Percentiles rank a stretch among this genome's conserved stretches.
These are phyloP conservation scores for Habrosyne pyritoides DNA, from an alignment of 2,888 invertebrate species.

Conservation along the genomic window DNA sequence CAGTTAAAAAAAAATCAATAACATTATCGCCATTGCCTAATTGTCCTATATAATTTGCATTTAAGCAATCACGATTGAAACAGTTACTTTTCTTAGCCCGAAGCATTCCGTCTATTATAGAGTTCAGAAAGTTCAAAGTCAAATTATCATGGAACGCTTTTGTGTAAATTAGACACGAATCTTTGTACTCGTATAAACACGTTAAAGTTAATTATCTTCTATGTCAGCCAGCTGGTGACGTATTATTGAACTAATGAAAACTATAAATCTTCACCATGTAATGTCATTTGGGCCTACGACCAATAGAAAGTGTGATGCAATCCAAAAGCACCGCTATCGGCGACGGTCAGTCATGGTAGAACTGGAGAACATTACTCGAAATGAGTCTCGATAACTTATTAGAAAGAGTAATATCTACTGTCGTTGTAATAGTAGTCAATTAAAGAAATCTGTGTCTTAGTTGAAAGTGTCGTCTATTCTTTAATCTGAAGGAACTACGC, in stretches of 20 bases:
- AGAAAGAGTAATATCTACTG: background rate
- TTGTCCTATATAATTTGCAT: background rate
- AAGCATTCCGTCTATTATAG: background rate
- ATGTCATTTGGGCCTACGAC: constrained; percentile 26
- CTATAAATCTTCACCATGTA: constrained; percentile 50
- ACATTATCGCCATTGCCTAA: background rate
- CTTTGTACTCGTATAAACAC: constrained; percentile 30
- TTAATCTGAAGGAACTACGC: no score
- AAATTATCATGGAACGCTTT: constrained; percentile 22
- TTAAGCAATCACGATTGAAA: background rate
- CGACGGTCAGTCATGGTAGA: constrained; percentile 38
- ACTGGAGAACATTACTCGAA: constrained; percentile 26
- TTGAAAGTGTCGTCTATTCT: no score
- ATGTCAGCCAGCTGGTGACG: constrained; percentile 32
- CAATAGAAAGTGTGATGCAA: constrained; percentile 69
- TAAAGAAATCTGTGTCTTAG: background rate
- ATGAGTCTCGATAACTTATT: constrained; percentile 21
- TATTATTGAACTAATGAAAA: constrained; percentile 54
- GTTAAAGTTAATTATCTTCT: constrained; percentile 41
- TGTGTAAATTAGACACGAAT: constrained; percentile 40
- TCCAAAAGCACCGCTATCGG: constrained; percentile 33
- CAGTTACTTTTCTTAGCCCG: background rate
- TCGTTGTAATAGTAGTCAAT: background rate
- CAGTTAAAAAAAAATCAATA: background rate
- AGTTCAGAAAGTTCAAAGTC: constrained; percentile 26